Evolutionary conservation across 2,113 vertebrate species (phyloP), one percentile per base, ranked within the genome.

Genomic region (Collichthys lucidus): DNA sequence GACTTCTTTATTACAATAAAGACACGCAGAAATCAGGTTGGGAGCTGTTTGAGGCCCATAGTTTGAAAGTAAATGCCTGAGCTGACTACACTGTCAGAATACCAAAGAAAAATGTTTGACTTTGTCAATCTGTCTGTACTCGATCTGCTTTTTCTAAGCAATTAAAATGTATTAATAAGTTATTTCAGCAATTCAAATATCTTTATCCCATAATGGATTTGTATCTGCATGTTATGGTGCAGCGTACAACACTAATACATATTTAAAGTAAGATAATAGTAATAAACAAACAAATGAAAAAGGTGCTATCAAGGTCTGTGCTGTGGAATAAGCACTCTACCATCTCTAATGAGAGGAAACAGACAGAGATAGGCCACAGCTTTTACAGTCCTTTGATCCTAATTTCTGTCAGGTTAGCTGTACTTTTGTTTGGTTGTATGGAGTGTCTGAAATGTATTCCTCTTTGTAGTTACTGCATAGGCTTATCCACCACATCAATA

Each of bases 381-480:
- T 74, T 73, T 80, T 47, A 68, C 40, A 74, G 42, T 72, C n/a
- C 74, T 82, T 90, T 83, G 70, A 71, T 83, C 73, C 52, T 76
- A 70, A 82, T 63, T 79, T 89, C 65, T 68, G 62, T 87, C 86
- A 65, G 40, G 60, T 83, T 53, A 61, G 29, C 49, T n/a, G 74
- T 15, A 29, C 56, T 65, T 49, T 35, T 55, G 55, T 66, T 63
- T 66, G 11, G 5, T 69, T 59, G 40, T 74, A 59, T 80, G 55
- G 42, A 83, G 59, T 59, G 46, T 83, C 77, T 87, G 68, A 70
- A 75, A 85, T 82, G n/a, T 87, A 81, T 93, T 95, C 26, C 64
- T 93, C 89, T 89, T 55, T 29, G 17, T 76, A 26, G 15, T 79
- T 80, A 46, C 50, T 31, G 15, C 61, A 64, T 49, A 57, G 15